phyloP scores from a whole-genome alignment of 92 coral and sea anemone species.

The Umimayanthus kanabou region DNA sequence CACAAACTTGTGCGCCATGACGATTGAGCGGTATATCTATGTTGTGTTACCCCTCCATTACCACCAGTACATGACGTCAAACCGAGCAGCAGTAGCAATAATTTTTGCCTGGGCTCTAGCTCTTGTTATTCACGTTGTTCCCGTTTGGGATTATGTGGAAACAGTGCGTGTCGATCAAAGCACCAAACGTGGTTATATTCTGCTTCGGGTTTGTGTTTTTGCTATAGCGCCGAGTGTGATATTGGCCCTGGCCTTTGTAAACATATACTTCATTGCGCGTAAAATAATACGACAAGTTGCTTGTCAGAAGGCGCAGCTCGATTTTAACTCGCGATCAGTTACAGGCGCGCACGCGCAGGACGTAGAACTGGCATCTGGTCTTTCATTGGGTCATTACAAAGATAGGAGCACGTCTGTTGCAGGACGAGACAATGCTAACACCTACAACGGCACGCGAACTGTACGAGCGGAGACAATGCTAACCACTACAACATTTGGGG shows the following conservation, averaged over 20 bases:
- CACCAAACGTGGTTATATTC: not conserved
- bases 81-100: slow-evolving; percentile 11
- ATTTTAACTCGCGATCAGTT: slow-evolving; percentile 11
- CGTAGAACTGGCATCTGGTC: not conserved
- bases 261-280: slow-evolving; percentile 6
- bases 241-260: slow-evolving; percentile 17
- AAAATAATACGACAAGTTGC: slow-evolving; percentile 25
- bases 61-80: not conserved
- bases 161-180: not conserved
- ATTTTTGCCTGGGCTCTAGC: not conserved
- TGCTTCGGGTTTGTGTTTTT: slow-evolving; percentile 10
- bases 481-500: not conserved
- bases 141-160: slow-evolving; percentile 23
- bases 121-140: slow-evolving; percentile 4
- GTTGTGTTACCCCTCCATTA: slow-evolving; percentile 23
- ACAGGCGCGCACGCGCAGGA: not conserved
- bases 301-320: slow-evolving; percentile 27
- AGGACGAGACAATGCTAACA: not conserved
- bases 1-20: slow-evolving; percentile 34
- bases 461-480: not conserved
- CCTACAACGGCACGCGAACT: not conserved
- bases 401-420: not conserved
- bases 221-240: slow-evolving; percentile 36
- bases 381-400: not conserved
- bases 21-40: slow-evolving; percentile 17